These are phyloP conservation scores for Meda fulgida DNA, from an alignment of 2,797 vertebrate genomes.

Conservation along the genomic window DNA sequence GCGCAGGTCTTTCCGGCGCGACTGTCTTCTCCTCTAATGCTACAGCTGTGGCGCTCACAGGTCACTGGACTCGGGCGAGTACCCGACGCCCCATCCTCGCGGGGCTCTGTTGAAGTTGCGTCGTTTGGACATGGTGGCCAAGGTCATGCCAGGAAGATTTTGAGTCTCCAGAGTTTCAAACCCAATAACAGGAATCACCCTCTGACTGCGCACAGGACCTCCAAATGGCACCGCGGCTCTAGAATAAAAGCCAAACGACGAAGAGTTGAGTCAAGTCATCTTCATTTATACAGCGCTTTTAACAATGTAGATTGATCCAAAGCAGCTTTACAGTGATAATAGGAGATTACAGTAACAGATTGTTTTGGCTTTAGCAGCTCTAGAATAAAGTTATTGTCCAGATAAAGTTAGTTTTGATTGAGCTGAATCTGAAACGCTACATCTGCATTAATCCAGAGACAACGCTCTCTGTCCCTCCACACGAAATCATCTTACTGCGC, in stretches of 20 bases:
- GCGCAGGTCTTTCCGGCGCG: not conserved
- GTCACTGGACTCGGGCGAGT: conserved; percentile 87
- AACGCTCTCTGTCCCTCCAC: not conserved
- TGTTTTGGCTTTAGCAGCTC: too few species aligned
- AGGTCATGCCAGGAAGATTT: conserved; percentile 65
- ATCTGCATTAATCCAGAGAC: not conserved
- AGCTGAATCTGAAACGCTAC: too few species aligned
- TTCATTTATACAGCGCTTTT: too few species aligned
- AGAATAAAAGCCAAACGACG: conserved; percentile 24
- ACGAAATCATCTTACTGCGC: not conserved
- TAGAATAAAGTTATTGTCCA: too few species aligned
- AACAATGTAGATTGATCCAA: too few species aligned
- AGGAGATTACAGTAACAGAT: too few species aligned
- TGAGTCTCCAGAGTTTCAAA: conserved; percentile 73
- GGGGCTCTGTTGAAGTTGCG: conserved; percentile 92
- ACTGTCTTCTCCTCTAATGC: not conserved
- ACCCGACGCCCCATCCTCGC: conserved; percentile 82
- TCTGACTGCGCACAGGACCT: conserved; percentile 72
- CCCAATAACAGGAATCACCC: conserved; percentile 71
- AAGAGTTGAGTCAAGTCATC: not conserved
- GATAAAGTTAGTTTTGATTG: too few species aligned
- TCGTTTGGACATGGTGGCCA: conserved; percentile 78
- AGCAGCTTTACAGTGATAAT: too few species aligned
- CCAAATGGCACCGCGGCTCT: conserved; percentile 90
- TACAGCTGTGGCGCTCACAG: conserved; percentile 66